These are phyloP conservation scores for Micrasema longulum DNA, from an alignment of 1,140 invertebrate species.

Conservation along the genomic window DNA sequence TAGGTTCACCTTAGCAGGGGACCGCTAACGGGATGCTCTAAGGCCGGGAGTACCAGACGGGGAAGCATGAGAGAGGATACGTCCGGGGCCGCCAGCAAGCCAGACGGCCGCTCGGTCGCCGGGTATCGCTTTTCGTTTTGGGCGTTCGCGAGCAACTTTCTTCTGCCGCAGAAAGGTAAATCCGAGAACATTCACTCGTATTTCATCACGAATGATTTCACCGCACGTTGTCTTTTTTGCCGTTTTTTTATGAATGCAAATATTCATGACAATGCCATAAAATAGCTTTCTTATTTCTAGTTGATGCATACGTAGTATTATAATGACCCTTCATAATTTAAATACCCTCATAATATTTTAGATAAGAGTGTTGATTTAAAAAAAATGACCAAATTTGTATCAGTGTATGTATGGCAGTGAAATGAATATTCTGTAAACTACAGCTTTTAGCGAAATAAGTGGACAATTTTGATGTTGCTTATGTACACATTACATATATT, in stretches of 20 bases:
- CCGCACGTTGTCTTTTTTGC: slow-evolving; percentile 29
- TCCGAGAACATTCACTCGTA: slow-evolving; percentile 35
- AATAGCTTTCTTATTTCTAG: slow-evolving; percentile 13
- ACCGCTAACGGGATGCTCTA: neutral
- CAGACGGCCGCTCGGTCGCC: slow-evolving; percentile 48
- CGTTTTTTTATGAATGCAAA: slow-evolving; percentile 14
- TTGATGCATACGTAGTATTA: neutral
- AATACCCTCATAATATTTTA: no score
- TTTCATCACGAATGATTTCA: slow-evolving; percentile 36
- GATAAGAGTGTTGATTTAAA: no score
- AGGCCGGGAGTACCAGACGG: neutral
- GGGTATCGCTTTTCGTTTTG: slow-evolving; percentile 54
- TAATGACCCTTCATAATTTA: neutral
- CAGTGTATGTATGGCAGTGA: no score
- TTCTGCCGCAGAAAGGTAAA: slow-evolving; percentile 50
- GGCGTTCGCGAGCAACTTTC: slow-evolving; percentile 52
- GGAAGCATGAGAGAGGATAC: slow-evolving; percentile 50
- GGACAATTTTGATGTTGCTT: no score
- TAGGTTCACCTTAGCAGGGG: neutral
- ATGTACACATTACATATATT: no score
- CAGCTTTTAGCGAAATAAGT: no score
- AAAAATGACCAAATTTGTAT: no score
- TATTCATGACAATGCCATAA: neutral
- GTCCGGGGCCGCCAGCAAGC: slow-evolving; percentile 43
- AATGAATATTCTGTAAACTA: no score